phyloP scores from a whole-genome alignment of 64 coral and sea anemone species.

The Catalaphyllia jardinei region DNA sequence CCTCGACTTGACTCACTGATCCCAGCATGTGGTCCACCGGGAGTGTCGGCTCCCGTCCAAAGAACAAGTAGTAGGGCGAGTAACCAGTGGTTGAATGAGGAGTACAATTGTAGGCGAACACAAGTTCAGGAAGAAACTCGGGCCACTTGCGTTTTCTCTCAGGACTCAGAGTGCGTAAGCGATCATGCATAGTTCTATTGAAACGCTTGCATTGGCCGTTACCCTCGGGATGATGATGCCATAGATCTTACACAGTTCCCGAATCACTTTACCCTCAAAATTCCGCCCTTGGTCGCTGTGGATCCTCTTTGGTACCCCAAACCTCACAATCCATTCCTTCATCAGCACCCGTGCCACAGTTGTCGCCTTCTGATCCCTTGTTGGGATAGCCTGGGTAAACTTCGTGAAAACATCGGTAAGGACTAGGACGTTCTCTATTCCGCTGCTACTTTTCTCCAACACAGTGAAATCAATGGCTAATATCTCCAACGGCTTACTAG shows the following conservation, averaged over 20 bases:
- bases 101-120: slow-evolving; percentile 54
- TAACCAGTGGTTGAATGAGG: slow-evolving; percentile 51
- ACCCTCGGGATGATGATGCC: slow-evolving; percentile 29
- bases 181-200: slow-evolving; percentile 53
- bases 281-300: slow-evolving; percentile 54
- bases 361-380: slow-evolving; percentile 51
- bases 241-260: slow-evolving; percentile 57
- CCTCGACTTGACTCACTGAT: background rate
- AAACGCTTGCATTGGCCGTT: slow-evolving; percentile 39
- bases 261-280: slow-evolving; percentile 46
- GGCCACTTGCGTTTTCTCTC: slow-evolving; percentile 35
- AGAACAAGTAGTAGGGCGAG: slow-evolving; percentile 45
- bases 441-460: slow-evolving; percentile 27
- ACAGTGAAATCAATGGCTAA: slow-evolving; percentile 67
- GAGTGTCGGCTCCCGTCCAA: slow-evolving; percentile 44
- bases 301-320: slow-evolving; percentile 39
- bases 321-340: slow-evolving; percentile 58
- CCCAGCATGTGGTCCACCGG: slow-evolving; percentile 50
- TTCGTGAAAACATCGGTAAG: slow-evolving; percentile 67
- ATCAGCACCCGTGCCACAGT: slow-evolving; percentile 29
- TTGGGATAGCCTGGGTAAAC: slow-evolving; percentile 46
- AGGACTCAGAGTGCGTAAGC: slow-evolving; percentile 4
- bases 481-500: slow-evolving; percentile 23
- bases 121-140: slow-evolving; percentile 52
- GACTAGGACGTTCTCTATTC: slow-evolving; percentile 48